These are phyloP conservation scores for Corynorhinus townsendii DNA, from an alignment of 2,113 vertebrate species.

Conservation along the genomic window DNA sequence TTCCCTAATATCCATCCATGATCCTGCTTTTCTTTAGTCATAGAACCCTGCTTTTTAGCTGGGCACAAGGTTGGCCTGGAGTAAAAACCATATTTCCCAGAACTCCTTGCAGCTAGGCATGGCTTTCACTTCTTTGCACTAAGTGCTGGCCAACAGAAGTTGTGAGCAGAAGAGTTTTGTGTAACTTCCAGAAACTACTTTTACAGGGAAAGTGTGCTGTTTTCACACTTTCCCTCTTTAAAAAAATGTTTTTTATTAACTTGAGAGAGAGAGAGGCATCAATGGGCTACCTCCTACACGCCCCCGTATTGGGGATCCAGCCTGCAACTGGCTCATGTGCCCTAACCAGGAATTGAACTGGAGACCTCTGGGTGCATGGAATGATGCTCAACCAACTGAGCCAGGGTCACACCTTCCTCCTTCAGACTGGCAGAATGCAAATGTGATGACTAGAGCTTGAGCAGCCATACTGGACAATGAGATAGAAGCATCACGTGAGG, in stretches of 20 bases:
- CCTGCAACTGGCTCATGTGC: neutral
- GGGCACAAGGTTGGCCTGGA: neutral
- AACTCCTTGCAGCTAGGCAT: constrained; percentile 8
- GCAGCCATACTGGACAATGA: neutral
- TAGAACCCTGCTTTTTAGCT: neutral
- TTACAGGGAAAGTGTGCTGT: neutral
- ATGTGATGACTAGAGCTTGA: neutral
- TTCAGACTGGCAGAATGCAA: neutral
- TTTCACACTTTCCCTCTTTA: neutral
- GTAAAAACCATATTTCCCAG: constrained; percentile 2
- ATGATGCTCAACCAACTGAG: neutral
- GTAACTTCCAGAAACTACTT: neutral
- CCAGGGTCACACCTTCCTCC: neutral
- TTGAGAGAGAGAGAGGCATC: neutral
- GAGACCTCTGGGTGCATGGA: neutral
- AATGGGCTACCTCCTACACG: too few relatives aligned
- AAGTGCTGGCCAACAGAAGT: neutral
- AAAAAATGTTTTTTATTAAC: neutral
- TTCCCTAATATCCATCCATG: neutral
- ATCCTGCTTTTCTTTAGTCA: neutral
- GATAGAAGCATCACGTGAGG: neutral
- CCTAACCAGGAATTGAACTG: neutral
- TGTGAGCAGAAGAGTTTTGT: neutral
- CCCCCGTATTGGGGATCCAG: neutral
- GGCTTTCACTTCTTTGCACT: neutral